These are phyloP conservation scores for Apocheima hispidaria DNA, from an alignment of 2,888 invertebrate genomes.

Conservation along the genomic window DNA sequence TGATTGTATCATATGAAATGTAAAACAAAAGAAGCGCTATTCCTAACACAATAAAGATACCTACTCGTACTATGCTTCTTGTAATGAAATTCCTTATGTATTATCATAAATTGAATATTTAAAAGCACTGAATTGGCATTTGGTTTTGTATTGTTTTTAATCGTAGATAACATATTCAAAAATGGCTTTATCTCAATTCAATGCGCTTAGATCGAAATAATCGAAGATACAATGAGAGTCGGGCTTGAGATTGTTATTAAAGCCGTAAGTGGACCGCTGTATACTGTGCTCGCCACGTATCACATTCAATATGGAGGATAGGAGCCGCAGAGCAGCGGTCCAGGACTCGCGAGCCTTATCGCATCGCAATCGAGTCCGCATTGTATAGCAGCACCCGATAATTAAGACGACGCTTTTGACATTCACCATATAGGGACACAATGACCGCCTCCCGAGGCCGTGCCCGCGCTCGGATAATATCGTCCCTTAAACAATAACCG, in stretches of 20 bases:
- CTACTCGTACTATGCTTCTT: not conserved
- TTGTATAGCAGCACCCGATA: slow-evolving; percentile 84
- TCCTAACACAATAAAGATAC: not conserved
- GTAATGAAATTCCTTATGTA: slow-evolving; percentile 14
- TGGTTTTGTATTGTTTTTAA: slow-evolving; percentile 36
- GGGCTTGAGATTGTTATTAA: slow-evolving; percentile 82
- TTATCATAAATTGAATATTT: slow-evolving; percentile 25
- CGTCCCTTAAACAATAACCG: slow-evolving; percentile 83
- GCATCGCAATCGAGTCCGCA: slow-evolving; percentile 83
- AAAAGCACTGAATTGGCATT: slow-evolving; percentile 32
- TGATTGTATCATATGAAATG: slow-evolving; percentile 39
- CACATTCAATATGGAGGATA: slow-evolving; percentile 72
- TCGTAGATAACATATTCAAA: slow-evolving; percentile 57
- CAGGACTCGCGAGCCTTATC: slow-evolving; percentile 78
- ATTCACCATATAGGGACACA: slow-evolving; percentile 86
- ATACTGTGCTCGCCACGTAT: slow-evolving; percentile 52
- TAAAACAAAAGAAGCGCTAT: slow-evolving; percentile 24
- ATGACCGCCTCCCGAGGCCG: slow-evolving; percentile 83
- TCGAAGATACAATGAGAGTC: slow-evolving; percentile 82
- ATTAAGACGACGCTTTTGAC: slow-evolving; percentile 86
- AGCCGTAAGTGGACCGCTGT: slow-evolving; percentile 62
- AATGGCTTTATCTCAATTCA: slow-evolving; percentile 74
- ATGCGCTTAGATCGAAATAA: slow-evolving; percentile 81
- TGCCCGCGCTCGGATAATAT: slow-evolving; percentile 76
- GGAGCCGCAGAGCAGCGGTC: slow-evolving; percentile 48